Conservation (phyloP, 2,797 vertebrate species). For the Lepilemur ruficaudatus region DNA sequence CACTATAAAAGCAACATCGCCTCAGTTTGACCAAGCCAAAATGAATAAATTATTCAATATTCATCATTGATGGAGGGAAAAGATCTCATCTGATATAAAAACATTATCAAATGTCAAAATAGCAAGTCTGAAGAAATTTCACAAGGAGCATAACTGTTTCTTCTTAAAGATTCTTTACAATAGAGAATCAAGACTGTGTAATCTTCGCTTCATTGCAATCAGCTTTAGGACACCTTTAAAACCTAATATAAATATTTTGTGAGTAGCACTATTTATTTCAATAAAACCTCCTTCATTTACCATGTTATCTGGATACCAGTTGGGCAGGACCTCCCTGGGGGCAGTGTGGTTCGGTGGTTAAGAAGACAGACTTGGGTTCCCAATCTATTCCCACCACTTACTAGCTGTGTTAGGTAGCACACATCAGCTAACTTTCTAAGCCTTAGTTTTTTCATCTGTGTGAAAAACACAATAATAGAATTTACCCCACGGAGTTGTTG, state of each 20-base stretch:
- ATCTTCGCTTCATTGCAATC: neutral
- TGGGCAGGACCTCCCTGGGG: neutral
- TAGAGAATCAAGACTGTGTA: neutral
- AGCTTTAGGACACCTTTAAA: conserved; percentile 29
- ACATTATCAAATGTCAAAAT: conserved; percentile 26
- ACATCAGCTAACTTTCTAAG: neutral
- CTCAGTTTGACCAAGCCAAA: neutral
- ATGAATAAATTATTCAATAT: conserved; percentile 13
- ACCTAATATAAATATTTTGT: conserved; percentile 45
- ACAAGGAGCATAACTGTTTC: neutral
- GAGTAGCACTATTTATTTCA: conserved; percentile 16
- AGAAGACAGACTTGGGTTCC: neutral
- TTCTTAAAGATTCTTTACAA: conserved; percentile 18
- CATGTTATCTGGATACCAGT: neutral
- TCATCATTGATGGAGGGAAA: neutral
- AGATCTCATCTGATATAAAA: neutral
- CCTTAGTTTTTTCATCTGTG: neutral
- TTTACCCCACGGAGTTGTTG: neutral
- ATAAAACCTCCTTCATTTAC: neutral
- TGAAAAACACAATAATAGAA: conserved; percentile 37
- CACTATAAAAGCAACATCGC: neutral
- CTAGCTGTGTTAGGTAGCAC: neutral
- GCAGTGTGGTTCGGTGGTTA: neutral
- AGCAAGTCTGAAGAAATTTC: neutral
- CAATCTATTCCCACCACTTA: neutral